Conservation (phyloP, 1,140 invertebrate species). For the Telenomus remus region DNA sequence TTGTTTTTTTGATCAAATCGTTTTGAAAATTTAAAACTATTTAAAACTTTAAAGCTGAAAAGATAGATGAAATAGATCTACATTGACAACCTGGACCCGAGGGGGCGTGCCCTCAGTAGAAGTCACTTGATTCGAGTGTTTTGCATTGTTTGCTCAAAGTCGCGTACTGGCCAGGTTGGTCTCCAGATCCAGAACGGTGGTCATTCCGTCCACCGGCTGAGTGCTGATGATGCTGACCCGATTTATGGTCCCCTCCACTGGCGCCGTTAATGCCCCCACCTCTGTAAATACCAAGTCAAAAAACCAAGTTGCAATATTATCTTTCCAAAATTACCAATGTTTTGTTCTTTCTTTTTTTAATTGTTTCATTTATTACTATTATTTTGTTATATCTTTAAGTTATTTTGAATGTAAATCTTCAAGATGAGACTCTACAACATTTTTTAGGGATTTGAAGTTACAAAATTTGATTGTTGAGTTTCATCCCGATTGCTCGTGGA, state of each 20-base stretch:
- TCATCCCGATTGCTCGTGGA: too few species aligned
- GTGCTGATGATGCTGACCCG: slow-evolving; percentile 75
- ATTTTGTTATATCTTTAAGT: too few species aligned
- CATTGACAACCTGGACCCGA: slow-evolving; percentile 74
- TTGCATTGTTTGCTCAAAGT: slow-evolving; percentile 96
- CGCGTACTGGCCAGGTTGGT: slow-evolving; percentile 86
- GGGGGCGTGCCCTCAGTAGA: slow-evolving; percentile 87
- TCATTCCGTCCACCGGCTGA: slow-evolving; percentile 74
- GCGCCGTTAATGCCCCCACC: slow-evolving; percentile 74
- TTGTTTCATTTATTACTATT: too few species aligned
- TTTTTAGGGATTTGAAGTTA: too few species aligned
- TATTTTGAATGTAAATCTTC: too few species aligned
- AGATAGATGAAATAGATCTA: too few species aligned
- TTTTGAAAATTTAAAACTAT: not conserved
- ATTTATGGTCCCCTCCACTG: slow-evolving; percentile 73
- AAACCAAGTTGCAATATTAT: slow-evolving; percentile 70
- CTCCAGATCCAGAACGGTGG: slow-evolving; percentile 74
- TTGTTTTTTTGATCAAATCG: not conserved
- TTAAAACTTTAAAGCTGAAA: too few species aligned
- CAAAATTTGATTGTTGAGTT: too few species aligned
- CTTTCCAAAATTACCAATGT: slow-evolving; percentile 46
- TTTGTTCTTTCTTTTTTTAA: slow-evolving; percentile 10
- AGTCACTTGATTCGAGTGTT: slow-evolving; percentile 93
- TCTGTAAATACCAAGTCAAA: slow-evolving; percentile 70
- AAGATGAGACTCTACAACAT: too few species aligned